These are phyloP conservation scores for Typhlichthys eigenmanni DNA, from an alignment of 2,797 vertebrate genomes.

Conservation along the genomic window DNA sequence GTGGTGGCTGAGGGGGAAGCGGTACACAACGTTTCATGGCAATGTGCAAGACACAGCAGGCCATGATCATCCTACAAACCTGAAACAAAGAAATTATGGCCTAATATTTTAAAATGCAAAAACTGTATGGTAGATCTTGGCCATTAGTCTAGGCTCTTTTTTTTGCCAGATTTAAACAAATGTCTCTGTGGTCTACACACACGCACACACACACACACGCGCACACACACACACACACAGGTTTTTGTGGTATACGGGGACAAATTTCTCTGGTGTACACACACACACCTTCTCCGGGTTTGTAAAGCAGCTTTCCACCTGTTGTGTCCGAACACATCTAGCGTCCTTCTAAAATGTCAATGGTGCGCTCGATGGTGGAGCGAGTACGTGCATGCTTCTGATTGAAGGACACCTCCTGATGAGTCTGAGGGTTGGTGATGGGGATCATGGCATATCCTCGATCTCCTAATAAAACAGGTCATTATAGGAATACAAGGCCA, in stretches of 20 bases:
- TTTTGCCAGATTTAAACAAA: no score
- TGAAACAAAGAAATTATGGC: background rate
- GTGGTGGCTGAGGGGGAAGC: background rate
- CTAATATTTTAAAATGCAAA: no score
- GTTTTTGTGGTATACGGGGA: no score
- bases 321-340: background rate
- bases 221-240: no score
- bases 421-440: slow-evolving; percentile 16
- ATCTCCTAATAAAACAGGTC: slow-evolving; percentile 26
- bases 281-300: background rate
- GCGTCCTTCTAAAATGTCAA: slow-evolving; percentile 14
- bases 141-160: no score
- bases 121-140: no score
- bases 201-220: no score
- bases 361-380: slow-evolving; percentile 15
- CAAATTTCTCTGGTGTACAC: no score
- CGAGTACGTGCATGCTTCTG: background rate
- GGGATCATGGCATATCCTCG: slow-evolving; percentile 9
- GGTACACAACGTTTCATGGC: background rate
- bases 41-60: background rate
- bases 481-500: slow-evolving; percentile 7
- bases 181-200: no score
- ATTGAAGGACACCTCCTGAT: slow-evolving; percentile 18
- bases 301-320: background rate
- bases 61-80: background rate